These are phyloP conservation scores for Adoxophyes honmai DNA, from an alignment of 1,140 invertebrate genomes.

Conservation along the genomic window DNA sequence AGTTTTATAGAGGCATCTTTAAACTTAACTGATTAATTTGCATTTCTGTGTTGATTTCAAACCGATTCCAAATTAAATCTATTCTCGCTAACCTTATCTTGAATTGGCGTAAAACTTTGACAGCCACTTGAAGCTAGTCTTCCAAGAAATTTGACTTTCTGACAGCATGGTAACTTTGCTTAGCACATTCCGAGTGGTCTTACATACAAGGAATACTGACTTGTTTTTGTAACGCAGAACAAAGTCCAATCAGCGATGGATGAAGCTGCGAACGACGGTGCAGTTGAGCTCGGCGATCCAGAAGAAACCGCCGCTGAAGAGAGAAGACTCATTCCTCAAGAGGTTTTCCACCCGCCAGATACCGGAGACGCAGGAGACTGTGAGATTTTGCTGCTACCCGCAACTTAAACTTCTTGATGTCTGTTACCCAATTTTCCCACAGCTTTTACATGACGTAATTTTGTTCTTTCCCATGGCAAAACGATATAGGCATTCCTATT, in stretches of 20 bases:
- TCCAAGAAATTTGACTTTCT: slow-evolving; percentile 25
- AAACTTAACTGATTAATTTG: slow-evolving; percentile 13
- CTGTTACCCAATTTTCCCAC: too few species aligned
- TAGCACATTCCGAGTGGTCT: slow-evolving; percentile 21
- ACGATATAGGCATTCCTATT: too few species aligned
- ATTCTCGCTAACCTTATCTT: background rate
- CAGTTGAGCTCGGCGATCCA: slow-evolving; percentile 94
- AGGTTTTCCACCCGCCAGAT: slow-evolving; percentile 95
- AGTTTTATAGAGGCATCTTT: slow-evolving; percentile 19
- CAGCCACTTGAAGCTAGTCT: slow-evolving; percentile 8
- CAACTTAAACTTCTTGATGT: background rate
- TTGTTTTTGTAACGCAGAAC: slow-evolving; percentile 79
- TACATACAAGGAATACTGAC: slow-evolving; percentile 1
- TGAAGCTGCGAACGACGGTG: slow-evolving; percentile 94
- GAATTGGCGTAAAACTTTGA: background rate
- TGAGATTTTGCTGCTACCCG: slow-evolving; percentile 45
- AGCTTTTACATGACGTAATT: too few species aligned
- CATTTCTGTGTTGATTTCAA: slow-evolving; percentile 17
- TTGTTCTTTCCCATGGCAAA: too few species aligned
- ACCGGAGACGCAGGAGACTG: slow-evolving; percentile 90
- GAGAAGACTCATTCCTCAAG: slow-evolving; percentile 96
- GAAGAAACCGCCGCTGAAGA: slow-evolving; percentile 90
- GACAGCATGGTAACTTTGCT: slow-evolving; percentile 45
- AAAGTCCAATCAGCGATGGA: slow-evolving; percentile 95
- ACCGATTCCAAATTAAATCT: background rate